Evolutionary conservation across 2,797 vertebrate genomes (phyloP).

Genomic region (Brachyalestes nurse): DNA sequence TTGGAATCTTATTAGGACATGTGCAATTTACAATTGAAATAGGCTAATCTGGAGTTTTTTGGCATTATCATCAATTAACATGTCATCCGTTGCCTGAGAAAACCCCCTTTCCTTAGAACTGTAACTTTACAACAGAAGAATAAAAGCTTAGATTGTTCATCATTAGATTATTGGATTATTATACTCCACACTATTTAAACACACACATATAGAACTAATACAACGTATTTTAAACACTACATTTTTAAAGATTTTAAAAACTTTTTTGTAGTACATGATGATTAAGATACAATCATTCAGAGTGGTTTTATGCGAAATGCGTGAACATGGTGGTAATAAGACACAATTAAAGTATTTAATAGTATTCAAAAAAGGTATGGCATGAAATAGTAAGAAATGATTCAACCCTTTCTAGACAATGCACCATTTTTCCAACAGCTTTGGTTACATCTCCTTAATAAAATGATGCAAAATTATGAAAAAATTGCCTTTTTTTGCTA

Average conservation of each 20-base stretch:
- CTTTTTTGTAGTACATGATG: too few species aligned
- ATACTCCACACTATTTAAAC: neutral
- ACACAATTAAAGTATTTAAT: too few species aligned
- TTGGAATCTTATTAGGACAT: slow-evolving; percentile 11
- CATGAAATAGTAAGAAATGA: too few species aligned
- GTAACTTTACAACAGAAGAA: slow-evolving; percentile 19
- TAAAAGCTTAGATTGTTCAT: neutral
- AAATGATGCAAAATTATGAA: too few species aligned
- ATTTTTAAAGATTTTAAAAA: neutral
- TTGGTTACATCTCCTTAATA: too few species aligned
- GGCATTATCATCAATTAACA: slow-evolving; percentile 15
- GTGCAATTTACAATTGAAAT: neutral
- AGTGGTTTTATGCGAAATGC: neutral
- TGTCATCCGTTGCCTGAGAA: neutral
- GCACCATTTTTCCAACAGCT: too few species aligned
- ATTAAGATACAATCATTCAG: neutral
- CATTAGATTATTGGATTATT: neutral
- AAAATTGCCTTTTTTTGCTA: too few species aligned
- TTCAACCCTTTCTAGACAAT: too few species aligned
- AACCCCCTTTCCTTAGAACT: neutral
- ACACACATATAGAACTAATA: neutral
- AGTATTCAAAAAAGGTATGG: too few species aligned
- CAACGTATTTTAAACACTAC: neutral
- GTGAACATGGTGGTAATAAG: neutral
- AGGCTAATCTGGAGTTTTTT: neutral